Evolutionary conservation across 2,113 vertebrate genomes (phyloP), one percentile per base, ranked within the genome.

Genomic region (Ploceus nigricollis): DNA sequence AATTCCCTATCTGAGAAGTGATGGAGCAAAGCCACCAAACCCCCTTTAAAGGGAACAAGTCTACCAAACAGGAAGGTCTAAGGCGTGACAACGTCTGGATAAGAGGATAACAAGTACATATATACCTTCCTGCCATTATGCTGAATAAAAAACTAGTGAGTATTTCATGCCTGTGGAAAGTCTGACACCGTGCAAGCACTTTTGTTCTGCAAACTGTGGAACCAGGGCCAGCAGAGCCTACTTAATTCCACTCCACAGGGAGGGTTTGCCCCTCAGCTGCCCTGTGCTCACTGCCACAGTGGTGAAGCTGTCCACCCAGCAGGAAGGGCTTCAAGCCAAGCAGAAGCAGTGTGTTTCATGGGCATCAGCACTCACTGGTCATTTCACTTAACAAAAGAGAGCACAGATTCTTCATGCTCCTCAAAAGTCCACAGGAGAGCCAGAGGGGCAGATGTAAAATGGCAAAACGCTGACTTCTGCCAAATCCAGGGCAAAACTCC

Each of bases 41-140:
- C 69, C 57, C 80, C 73, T 40, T 94, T 65, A 48, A 15, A 61
- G 18, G 61, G 53, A 82, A 50, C 1, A 2, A 90, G 60, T 65
- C 64, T 79, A 73, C 54, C 18, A 93, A 95, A 95, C 83, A 96
- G 91, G 95, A 97, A 96, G 78, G 76, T 50, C 91, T 79, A 68
- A 91, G 65, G 54, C 19, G 18, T 91, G 73, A 82, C 37, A 50
- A 16, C 1, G 16, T 65, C 83, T 83, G 71, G 28, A 40, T 45
- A 60, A 86, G 73, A 76, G 48, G 47, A 70, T 63, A 39, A 88
- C 81, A 89, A 87, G 28, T 35, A 44, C 27, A 16, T 35, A 5
- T 39, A 35, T 33, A 56, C 73, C 11, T 44, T 87, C 50, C 58
- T 89, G 66, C 35, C 31, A 22, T 61, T 80, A 53, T 40, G 6